Base-by-base conservation (phyloP, 2,113 vertebrate species). In the Corythaeola cristata region DNA sequence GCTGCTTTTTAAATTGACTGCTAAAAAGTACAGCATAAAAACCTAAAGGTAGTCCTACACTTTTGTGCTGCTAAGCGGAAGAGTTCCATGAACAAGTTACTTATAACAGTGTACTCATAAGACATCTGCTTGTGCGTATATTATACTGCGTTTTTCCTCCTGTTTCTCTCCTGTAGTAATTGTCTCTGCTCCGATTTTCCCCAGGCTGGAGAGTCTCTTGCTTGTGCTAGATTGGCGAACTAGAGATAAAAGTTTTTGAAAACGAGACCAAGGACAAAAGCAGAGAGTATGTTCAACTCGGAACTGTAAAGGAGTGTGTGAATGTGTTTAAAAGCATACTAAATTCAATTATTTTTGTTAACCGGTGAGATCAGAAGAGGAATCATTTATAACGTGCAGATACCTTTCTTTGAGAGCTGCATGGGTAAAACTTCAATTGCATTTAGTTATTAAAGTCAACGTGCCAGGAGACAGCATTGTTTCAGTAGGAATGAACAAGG, bases 331-430 rank as follows among this genome's bases (percentile, higher is more conserved):
- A 87, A 83, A 93, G 63, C 32, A 32, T 71, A 44, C 69, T 19
- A 73, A 86, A 91, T 88, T 88, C 49, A 85, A 91, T 95, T 95
- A 89, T 79, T 94, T 88, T 69, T 90, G 49, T 85, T 95, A 93
- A 87, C 80, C 0, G 0, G n/a, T 80, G 86, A 91, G 90, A 85
- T 94, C 69, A 76, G 90, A 91, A 76, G 81, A 95, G 74, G 50
- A 87, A 88, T 94, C 84, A 82, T 19, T 96, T 94, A 73, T 71
- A 71, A 79, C 0, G 0, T 74, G 67, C 75, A 76, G 74, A 37
- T 93, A 62, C 85, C 77, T 91, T 37, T 89, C 79, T 93, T 53
- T 94, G 62, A 93, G 85, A 94, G 71, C 77, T 73, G 52, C 74
- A 21, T 62, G 77, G 62, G 53, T 67, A 66, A 84, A 78, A 62